phyloP scores from a whole-genome alignment of 2,888 invertebrate species.

The Drosophila monieri region DNA sequence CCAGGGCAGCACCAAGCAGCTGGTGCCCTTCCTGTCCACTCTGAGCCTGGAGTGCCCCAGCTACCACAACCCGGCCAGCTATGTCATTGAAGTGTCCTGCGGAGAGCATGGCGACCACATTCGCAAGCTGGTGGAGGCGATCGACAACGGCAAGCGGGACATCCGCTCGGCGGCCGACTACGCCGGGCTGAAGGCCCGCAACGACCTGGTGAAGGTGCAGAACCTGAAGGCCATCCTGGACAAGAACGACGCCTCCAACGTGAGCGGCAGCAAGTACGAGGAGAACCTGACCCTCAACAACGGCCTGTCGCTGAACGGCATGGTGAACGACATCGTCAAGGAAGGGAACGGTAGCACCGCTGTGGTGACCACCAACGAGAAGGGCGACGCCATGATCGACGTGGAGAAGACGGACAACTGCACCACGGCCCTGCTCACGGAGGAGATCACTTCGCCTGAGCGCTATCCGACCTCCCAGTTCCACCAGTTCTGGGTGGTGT shows the following conservation, averaged over 20 bases:
- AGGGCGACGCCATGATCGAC: conserved; percentile 82
- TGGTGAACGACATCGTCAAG: conserved; percentile 87
- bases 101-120: conserved; percentile 98
- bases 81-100: conserved; percentile 97
- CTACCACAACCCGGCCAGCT: conserved; percentile 98
- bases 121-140: conserved; percentile 92
- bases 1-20: conserved; percentile 93
- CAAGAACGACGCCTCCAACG: conserved; percentile 85
- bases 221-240: conserved; percentile 84
- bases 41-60: conserved; percentile 95
- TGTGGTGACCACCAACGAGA: conserved; percentile 77
- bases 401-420: conserved; percentile 89
- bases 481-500: conserved; percentile 93
- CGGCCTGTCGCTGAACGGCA: conserved; percentile 84
- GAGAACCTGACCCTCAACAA: conserved; percentile 82
- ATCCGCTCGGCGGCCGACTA: conserved; percentile 90
- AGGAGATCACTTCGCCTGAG: conserved; percentile 87
- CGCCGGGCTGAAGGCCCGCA: conserved; percentile 86
- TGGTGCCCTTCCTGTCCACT: conserved; percentile 92
- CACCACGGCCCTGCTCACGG: conserved; percentile 88
- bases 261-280: conserved; percentile 80
- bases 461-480: conserved; percentile 93
- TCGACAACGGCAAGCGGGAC: conserved; percentile 92
- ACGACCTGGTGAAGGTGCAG: conserved; percentile 86
- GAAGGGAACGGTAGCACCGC: conserved; percentile 58